These are phyloP conservation scores for Hirundo rustica DNA, from an alignment of 2,797 vertebrate species.

Conservation along the genomic window DNA sequence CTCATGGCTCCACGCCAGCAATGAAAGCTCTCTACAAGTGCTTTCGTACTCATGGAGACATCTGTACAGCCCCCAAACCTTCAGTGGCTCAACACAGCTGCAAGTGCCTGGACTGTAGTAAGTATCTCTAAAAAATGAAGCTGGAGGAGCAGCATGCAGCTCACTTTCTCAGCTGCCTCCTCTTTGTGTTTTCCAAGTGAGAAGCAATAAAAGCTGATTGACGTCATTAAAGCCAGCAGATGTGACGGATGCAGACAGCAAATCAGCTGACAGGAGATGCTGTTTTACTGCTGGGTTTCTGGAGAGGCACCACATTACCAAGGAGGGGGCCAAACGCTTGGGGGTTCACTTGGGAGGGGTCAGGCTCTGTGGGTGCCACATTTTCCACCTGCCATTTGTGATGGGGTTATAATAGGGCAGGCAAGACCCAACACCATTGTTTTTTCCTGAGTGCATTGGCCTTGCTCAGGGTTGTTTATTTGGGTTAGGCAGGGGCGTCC, in stretches of 20 bases:
- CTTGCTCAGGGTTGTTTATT: neutral
- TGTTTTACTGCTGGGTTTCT: neutral
- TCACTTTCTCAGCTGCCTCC: slow-evolving; percentile 32
- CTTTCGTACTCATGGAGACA: neutral
- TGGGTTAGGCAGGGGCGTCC: neutral
- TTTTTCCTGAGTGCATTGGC: neutral
- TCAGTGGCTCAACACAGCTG: neutral
- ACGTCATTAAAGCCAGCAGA: slow-evolving; percentile 39
- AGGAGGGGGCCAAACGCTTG: neutral
- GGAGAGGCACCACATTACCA: neutral
- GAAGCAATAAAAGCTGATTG: slow-evolving; percentile 50
- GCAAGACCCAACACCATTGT: neutral
- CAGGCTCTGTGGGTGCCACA: fast-evolving
- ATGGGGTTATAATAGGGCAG: neutral
- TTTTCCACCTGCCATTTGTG: neutral
- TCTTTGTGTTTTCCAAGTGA: slow-evolving; percentile 37
- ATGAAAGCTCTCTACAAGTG: neutral
- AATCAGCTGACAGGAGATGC: slow-evolving; percentile 30
- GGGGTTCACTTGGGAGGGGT: neutral
- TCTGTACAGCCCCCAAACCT: neutral
- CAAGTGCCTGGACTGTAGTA: neutral
- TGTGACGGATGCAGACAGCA: slow-evolving; percentile 19
- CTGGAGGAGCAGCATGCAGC: neutral
- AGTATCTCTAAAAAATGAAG: neutral
- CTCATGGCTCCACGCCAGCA: neutral